Conservation (phyloP, 1,140 invertebrate genomes). For the Trachymyrmex septentrionalis region DNA sequence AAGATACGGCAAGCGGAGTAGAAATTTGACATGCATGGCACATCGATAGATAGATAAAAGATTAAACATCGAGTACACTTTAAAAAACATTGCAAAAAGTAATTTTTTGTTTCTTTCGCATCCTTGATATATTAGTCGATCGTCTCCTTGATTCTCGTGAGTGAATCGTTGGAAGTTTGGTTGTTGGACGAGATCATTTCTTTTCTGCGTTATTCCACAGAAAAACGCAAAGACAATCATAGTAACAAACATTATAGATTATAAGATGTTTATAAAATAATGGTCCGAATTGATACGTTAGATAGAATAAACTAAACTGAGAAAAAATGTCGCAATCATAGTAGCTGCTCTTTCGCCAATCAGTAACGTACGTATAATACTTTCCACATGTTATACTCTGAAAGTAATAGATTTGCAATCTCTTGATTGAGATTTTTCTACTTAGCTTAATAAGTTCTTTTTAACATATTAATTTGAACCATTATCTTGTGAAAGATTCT, state of each 20-base stretch:
- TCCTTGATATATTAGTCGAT: constrained; percentile 30
- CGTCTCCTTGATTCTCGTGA: constrained; percentile 42
- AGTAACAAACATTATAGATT: background rate
- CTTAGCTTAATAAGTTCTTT: background rate
- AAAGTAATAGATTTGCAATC: background rate
- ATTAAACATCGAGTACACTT: constrained; percentile 35
- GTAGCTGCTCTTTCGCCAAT: background rate
- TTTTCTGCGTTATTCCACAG: constrained; percentile 15
- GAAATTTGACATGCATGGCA: constrained; percentile 29
- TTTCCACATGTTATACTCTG: background rate
- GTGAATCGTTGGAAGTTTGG: constrained; percentile 29
- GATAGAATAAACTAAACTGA: background rate
- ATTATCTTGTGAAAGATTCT: background rate
- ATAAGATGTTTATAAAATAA: background rate
- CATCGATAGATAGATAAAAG: constrained; percentile 60
- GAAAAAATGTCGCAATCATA: background rate
- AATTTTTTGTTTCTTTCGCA: constrained; percentile 6
- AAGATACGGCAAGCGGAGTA: constrained; percentile 52
- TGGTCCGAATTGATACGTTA: background rate
- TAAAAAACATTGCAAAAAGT: constrained; percentile 17
- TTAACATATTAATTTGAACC: background rate
- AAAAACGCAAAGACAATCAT: background rate
- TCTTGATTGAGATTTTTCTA: background rate
- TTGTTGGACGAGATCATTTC: constrained; percentile 28
- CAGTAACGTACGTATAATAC: background rate